These are phyloP conservation scores for Neogobius melanostomus DNA, from an alignment of 2,113 vertebrate genomes.

Conservation along the genomic window DNA sequence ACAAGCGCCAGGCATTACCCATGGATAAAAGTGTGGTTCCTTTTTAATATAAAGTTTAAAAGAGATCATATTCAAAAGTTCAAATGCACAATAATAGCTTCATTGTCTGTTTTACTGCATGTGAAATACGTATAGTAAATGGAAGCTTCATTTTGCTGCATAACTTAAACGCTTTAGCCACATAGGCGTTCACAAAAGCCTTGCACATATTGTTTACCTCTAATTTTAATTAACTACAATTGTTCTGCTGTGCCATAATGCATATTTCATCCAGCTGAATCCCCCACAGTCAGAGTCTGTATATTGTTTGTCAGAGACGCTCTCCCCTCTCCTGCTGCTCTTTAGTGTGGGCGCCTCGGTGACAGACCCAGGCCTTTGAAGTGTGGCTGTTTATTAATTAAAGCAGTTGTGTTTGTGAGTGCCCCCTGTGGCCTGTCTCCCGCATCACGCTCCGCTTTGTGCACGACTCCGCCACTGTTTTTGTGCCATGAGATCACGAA, in stretches of 20 bases:
- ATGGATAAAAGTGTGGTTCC: not conserved
- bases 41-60: not conserved
- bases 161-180: too few relatives aligned
- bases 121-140: too few relatives aligned
- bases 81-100: too few relatives aligned
- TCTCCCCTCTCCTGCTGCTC: constrained; percentile 37
- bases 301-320: constrained; percentile 34
- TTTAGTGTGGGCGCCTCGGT: constrained; percentile 45
- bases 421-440: constrained; percentile 40
- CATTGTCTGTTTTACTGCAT: too few relatives aligned
- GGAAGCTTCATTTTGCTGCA: too few relatives aligned
- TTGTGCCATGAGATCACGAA: constrained; percentile 33
- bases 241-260: constrained; percentile 26
- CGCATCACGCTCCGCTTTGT: constrained; percentile 39
- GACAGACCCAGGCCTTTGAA: constrained; percentile 60
- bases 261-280: constrained; percentile 28
- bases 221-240: not conserved
- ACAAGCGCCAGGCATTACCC: not conserved
- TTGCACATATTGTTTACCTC: too few relatives aligned
- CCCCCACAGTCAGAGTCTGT: constrained; percentile 29
- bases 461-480: constrained; percentile 19
- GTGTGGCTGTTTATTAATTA: constrained; percentile 70
- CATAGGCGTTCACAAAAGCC: too few relatives aligned
- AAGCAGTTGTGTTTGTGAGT: constrained; percentile 51
- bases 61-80: not conserved